Base-by-base conservation (phyloP, 2,888 invertebrate species). In the Romanomermis culicivorax region DNA sequence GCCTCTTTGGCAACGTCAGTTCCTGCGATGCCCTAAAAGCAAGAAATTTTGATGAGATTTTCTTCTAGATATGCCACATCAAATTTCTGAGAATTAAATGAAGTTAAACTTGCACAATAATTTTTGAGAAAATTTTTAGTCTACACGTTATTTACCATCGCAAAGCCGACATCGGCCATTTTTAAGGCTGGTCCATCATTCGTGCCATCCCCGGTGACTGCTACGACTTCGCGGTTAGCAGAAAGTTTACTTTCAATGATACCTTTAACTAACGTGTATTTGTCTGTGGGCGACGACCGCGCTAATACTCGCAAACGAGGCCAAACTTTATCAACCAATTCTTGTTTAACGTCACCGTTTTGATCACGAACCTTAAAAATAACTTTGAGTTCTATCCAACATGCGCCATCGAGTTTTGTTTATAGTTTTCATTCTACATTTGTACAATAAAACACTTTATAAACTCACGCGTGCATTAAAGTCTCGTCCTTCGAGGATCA, bases 1-100 rank as follows among this genome's bases (percentile, higher is more conserved):
- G 97, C 97, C 74, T 97, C 95, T 71, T 99, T 97, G 42, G 97
- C 97, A 11, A 97, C 97, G 75, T 97, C 97, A 29, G 97, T 97
- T 55, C 97, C 97, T 61, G 95, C 93, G 69, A 99, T 95, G 65
- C 97, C 95, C 84, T 84, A 69, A 36, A 71, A 69, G 51, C 43
- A 55, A 51, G 26, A 51, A 24, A 26, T 14, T 26, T 29, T 3
- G 11, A 29, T n/a, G n/a, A n/a, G n/a, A n/a, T n/a, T n/a, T n/a
- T n/a, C n/a, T n/a, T n/a, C n/a, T n/a, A n/a, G n/a, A n/a, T n/a
- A n/a, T n/a, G n/a, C n/a, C n/a, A n/a, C n/a, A n/a, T n/a, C n/a
- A n/a, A n/a, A n/a, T n/a, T n/a, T n/a, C n/a, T n/a, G n/a, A n/a
- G n/a, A n/a, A n/a, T n/a, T n/a, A n/a, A n/a, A n/a, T n/a, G n/a